Evolutionary conservation across 2,888 invertebrate species (phyloP), one percentile per base, ranked within the genome.

Genomic region (Chaetogeoica ovagalla): DNA sequence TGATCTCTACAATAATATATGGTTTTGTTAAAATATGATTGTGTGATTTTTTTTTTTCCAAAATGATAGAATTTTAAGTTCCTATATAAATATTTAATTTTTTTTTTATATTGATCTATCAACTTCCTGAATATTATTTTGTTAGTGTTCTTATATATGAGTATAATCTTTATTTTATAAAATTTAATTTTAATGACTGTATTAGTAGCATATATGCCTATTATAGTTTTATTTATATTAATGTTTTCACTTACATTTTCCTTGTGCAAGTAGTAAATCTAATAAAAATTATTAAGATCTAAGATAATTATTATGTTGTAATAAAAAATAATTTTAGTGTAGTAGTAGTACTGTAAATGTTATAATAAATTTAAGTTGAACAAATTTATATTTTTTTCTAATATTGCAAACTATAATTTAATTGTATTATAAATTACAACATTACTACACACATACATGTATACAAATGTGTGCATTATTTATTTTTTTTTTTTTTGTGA

Each of bases 21-120:
- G n/a, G n/a, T 77, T 55, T 70, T 76, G 17, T 76, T 39, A 62
- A 55, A 59, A 60, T 39, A 76, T 55, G 39, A 69, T 39, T 59
- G 60, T 77, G 62, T 76, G 60, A 60, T 76, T 77, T 60, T 68
- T 52, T 77, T 63, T 60, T 68, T 52, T 77, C 55, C 48, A n/a
- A 63, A 55, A 30, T 19, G 65, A 15, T 77, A 76, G 59, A 30
- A 69, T 77, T 65, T 57, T 71, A 79, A 71, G 79, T 79, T 79
- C 79, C 79, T 79, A 79, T 79, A 68, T 69, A 52, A 48, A 70
- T 70, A 71, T 70, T 77, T n/a, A 71, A 39, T 21, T 77, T 21
- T 79, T 30, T n/a, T 77, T 79, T 77, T 65, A 55, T 43, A 55
- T 48, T n/a, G 21, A 23, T 76, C 68, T 68, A 60, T 63, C 23